Base-by-base conservation (phyloP, 1,140 invertebrate genomes). In the Drosophila repletoides region DNA sequence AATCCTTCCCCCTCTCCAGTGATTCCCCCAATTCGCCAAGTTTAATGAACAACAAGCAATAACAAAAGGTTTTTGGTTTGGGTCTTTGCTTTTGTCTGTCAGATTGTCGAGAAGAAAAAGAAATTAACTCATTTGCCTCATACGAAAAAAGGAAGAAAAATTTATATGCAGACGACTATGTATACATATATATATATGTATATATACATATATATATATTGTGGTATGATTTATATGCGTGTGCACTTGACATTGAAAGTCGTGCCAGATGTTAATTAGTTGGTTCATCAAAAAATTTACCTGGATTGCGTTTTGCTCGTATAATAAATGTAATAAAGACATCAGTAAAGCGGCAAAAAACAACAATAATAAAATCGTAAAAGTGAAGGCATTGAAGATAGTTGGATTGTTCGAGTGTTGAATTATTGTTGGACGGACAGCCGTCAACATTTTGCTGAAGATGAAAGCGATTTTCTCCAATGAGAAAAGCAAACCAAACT, bases 391-490 rank as follows among this genome's bases (percentile, higher is more conserved):
- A 70, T 64, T 73, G 48, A 45, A 73, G 46, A 56, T 46, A 67
- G 43, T 19, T 58, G 9, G 45, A 29, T 21, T 21, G 36, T 9
- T 52, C 41, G 22, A 60, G 19, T 38, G 19, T 26, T 46, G 48
- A 15, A 10, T 12, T 15, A 36, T 2, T 41, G 31, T 22, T 26
- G 17, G 46, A 66, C 48, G 15, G 51, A 40, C 15, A 53, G 61
- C 31, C 1, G 41, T 58, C 68, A 55, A 40, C 55, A 64, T 53
- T 60, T 51, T 48, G 46, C 61, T 38, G 38, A 28, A 70, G 74
- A 84, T 84, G 79, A 84, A 86, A 84, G 80, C 75, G 64, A 86
- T 86, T 86, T 83, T 86, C 69, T 58, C 29, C 40, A 53, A 28
- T 6, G 17, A 64, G 55, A 60, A 26, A 58, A 52, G 36, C 24